Evolutionary conservation across 2,888 invertebrate genomes (phyloP), one percentile per base, ranked within the genome.

Genomic region (Nomada goodeniana): DNA sequence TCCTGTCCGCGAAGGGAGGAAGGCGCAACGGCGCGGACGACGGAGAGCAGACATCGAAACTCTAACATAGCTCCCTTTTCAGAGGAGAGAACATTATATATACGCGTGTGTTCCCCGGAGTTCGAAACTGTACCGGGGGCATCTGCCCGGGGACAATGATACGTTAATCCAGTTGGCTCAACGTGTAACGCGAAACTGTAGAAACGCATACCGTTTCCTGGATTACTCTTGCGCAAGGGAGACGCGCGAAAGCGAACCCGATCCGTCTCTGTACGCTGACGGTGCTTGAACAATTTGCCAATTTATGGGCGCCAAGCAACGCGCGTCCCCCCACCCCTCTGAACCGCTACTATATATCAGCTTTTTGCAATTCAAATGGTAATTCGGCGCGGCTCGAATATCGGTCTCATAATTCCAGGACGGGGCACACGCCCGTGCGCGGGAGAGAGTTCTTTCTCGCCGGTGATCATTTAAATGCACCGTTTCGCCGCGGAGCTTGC

Each of bases 151-250:
- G 80, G 79, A 81, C 80, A 86, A 81, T 65, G 83, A 86, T 83
- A 86, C 78, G 86, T 86, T 86, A 83, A 86, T 86, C 78, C 72
- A 69, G 60, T 80, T 80, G 76, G 63, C 72, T 47, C 64, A 50
- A 60, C 11, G 44, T 61, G 76, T 70, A 83, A 76, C 67, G 65
- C 59, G 81, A 80, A 75, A 74, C 76, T 76, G 60, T 42, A 75
- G 82, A 65, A 77, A 69, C 69, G 84, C 78, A 15, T 61, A 67
- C 65, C 63, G 60, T 64, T 67, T 77, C 42, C 67, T 50, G 77
- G 53, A 75, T 74, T 55, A 69, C 65, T 76, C 65, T 65, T 9
- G 44, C 50, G 18, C 20, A 23, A 18, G 23, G 9, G 36, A n/a
- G 15, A 36, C 5, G 26, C n/a, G 65, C 29, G 42, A 53, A n/a